A percentile compares a stretch with the other conserved stretches of the same genome.
Evolutionary conservation across 2,888 invertebrate genomes (phyloP).

Genomic region (Mesochorus sp.): DNA sequence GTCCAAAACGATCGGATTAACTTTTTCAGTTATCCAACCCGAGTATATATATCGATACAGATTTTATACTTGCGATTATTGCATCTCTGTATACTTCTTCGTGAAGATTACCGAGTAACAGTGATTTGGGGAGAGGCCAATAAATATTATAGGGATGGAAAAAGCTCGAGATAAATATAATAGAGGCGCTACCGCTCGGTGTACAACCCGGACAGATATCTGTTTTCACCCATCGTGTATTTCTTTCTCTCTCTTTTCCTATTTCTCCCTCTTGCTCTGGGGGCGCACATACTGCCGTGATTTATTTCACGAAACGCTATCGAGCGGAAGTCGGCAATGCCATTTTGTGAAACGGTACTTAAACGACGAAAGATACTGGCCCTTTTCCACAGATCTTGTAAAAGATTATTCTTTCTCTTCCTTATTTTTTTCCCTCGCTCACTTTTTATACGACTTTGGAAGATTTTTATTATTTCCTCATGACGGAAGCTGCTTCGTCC

Average conservation of each 20-base stretch:
- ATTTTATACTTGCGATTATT: neutral
- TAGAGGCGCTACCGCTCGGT: neutral
- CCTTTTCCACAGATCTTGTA: slow-evolving; percentile 3
- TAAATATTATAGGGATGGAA: slow-evolving; percentile 32
- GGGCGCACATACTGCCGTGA: slow-evolving; percentile 11
- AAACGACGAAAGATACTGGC: slow-evolving; percentile 23
- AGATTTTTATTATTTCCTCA: neutral
- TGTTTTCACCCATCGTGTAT: slow-evolving; percentile 57
- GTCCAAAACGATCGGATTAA: neutral
- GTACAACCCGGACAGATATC: slow-evolving; percentile 11
- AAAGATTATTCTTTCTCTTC: no score
- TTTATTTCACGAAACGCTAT: slow-evolving; percentile 67
- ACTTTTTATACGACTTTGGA: slow-evolving; percentile 24
- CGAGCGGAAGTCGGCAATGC: slow-evolving; percentile 63
- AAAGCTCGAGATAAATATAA: slow-evolving; percentile 2
- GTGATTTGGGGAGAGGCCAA: neutral
- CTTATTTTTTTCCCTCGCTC: no score
- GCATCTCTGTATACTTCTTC: no score
- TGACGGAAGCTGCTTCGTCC: no score
- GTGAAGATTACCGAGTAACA: no score
- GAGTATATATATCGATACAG: no score
- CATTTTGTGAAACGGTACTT: slow-evolving; percentile 44
- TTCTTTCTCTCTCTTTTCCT: neutral
- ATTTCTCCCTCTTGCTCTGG: neutral
- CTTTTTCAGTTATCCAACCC: slow-evolving; percentile 11